These are phyloP conservation scores for Siphamia tubifer DNA, from an alignment of 2,113 vertebrate genomes.

Conservation along the genomic window DNA sequence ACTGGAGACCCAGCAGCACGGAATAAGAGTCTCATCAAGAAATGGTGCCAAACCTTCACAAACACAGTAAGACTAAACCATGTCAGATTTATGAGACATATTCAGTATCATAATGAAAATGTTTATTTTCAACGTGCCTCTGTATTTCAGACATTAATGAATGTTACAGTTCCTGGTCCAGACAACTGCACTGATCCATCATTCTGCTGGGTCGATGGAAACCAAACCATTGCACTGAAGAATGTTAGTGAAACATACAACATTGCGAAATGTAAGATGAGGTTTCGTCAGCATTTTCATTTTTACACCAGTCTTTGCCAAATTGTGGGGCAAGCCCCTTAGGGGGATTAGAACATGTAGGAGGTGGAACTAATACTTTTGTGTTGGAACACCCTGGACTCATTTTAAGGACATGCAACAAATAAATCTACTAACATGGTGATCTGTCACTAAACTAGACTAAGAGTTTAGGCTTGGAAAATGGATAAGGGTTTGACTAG, in stretches of 20 bases:
- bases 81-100: background rate
- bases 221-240: slow-evolving; percentile 74
- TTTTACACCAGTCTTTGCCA: too few species aligned
- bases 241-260: slow-evolving; percentile 80
- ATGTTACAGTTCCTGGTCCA: slow-evolving; percentile 81
- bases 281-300: background rate
- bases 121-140: background rate
- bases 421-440: too few species aligned
- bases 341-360: too few species aligned
- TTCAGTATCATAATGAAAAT: background rate
- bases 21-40: slow-evolving; percentile 88
- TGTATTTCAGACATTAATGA: slow-evolving; percentile 80
- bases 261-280: slow-evolving; percentile 83
- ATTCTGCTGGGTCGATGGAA: slow-evolving; percentile 82
- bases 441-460: too few species aligned
- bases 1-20: slow-evolving; percentile 79
- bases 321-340: too few species aligned
- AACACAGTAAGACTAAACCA: slow-evolving; percentile 78
- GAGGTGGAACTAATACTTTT: too few species aligned
- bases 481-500: too few species aligned
- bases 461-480: too few species aligned
- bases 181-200: slow-evolving; percentile 84
- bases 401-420: too few species aligned
- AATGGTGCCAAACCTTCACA: slow-evolving; percentile 85
- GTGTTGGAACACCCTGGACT: too few species aligned